Conservation (phyloP, 1,140 invertebrate genomes). For the Drosophila baimaii region DNA sequence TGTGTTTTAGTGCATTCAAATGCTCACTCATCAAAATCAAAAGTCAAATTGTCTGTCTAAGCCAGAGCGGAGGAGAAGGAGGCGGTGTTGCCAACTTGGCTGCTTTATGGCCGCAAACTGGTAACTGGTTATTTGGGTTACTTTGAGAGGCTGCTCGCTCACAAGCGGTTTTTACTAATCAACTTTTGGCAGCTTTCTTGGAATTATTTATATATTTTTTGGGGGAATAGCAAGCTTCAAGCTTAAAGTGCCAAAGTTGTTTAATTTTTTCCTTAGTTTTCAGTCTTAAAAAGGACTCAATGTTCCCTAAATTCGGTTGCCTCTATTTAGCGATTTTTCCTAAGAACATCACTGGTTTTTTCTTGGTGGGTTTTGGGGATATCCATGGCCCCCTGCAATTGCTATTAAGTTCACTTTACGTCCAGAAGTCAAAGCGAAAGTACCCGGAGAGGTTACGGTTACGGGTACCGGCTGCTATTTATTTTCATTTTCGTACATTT, state of each 20-base stretch:
- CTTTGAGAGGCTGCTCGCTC: neutral
- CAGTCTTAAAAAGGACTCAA: too few species aligned
- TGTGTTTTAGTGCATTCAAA: conserved; percentile 54
- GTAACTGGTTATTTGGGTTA: neutral
- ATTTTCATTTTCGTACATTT: conserved; percentile 81
- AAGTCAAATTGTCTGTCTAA: conserved; percentile 55
- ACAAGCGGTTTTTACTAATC: neutral
- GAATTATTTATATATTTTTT: neutral
- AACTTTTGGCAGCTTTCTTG: neutral
- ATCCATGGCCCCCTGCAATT: conserved; percentile 52
- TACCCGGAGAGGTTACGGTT: conserved; percentile 9
- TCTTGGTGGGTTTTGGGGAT: neutral
- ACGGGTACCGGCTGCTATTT: conserved; percentile 71
- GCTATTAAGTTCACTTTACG: conserved; percentile 80
- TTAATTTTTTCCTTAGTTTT: too few species aligned
- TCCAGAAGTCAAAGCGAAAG: conserved; percentile 50
- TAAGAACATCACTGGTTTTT: conserved; percentile 11
- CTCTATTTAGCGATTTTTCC: neutral
- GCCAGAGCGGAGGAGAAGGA: conserved; percentile 28
- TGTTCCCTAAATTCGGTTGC: too few species aligned
- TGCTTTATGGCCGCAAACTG: conserved; percentile 8
- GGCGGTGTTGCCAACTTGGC: conserved; percentile 19
- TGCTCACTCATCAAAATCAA: conserved; percentile 63
- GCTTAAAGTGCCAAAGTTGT: too few species aligned
- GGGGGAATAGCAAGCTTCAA: too few species aligned